These are phyloP conservation scores for Eptatretus atami DNA, from an alignment of 2,797 vertebrate genomes.

Conservation along the genomic window DNA sequence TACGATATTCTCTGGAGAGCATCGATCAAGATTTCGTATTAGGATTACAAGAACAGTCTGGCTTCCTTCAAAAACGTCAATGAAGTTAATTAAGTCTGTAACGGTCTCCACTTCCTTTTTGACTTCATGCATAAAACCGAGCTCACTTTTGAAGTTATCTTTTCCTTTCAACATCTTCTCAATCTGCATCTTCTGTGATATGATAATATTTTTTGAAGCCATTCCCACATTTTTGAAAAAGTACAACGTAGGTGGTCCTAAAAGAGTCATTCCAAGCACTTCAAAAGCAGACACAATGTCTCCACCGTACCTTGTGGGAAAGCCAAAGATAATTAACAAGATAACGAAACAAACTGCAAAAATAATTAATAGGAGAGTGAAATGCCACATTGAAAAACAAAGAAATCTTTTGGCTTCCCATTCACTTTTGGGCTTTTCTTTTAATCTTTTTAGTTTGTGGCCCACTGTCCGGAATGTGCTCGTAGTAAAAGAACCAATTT, in stretches of 20 bases:
- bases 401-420: constrained; percentile 22
- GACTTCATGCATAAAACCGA: constrained; percentile 79
- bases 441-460: background rate
- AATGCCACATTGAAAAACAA: constrained; percentile 19
- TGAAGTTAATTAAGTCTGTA: constrained; percentile 15
- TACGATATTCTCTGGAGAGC: constrained; percentile 37
- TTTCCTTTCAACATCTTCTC: constrained; percentile 29
- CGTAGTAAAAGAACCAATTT: constrained; percentile 35
- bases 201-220: constrained; percentile 6
- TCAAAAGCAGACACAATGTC: constrained; percentile 4
- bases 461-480: constrained; percentile 20
- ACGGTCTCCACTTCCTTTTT: constrained; percentile 38
- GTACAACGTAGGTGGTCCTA: background rate
- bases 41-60: constrained; percentile 26
- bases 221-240: background rate
- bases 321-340: constrained; percentile 10
- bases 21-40: constrained; percentile 45
- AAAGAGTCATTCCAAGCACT: background rate
- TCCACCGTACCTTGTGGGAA: constrained; percentile 8
- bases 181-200: constrained; percentile 14
- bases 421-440: background rate
- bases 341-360: constrained; percentile 11
- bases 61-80: constrained; percentile 2
- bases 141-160: constrained; percentile 20
- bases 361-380: constrained; percentile 12